A percentile compares a stretch with the other conserved stretches of the same genome.
phyloP scores from a whole-genome alignment of 2,888 invertebrate species.

The Malthinus seriepunctatus region DNA sequence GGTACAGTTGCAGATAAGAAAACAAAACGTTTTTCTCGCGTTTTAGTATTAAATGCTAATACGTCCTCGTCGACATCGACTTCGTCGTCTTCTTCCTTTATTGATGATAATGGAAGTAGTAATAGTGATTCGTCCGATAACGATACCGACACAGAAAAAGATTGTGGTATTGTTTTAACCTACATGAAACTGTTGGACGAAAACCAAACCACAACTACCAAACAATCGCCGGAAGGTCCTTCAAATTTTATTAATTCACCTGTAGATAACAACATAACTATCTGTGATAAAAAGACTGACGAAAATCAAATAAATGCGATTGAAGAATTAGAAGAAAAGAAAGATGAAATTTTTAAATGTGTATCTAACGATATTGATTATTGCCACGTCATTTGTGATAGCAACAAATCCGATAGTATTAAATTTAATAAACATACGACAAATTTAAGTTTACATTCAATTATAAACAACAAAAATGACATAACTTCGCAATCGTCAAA shows the following conservation, averaged over 20 bases:
- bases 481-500: neutral
- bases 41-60: conserved; percentile 69
- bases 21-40: conserved; percentile 63
- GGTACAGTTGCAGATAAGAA: conserved; percentile 62
- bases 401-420: neutral
- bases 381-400: too few species aligned
- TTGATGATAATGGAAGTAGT: conserved; percentile 38
- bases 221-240: neutral
- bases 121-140: conserved; percentile 69
- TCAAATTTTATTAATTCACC: conserved; percentile 11
- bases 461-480: neutral
- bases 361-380: neutral
- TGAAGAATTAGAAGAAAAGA: too few species aligned
- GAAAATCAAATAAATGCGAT: too few species aligned
- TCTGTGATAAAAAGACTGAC: conserved; percentile 33
- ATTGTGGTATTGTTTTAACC: conserved; percentile 54
- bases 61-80: conserved; percentile 59
- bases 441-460: neutral
- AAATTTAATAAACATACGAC: neutral
- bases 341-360: too few species aligned
- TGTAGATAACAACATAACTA: neutral
- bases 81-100: conserved; percentile 37
- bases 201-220: conserved; percentile 11
- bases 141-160: conserved; percentile 60
- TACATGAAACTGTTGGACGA: conserved; percentile 46